phyloP scores from a whole-genome alignment of 2,113 vertebrate genomes.

The Hypanus sabinus region DNA sequence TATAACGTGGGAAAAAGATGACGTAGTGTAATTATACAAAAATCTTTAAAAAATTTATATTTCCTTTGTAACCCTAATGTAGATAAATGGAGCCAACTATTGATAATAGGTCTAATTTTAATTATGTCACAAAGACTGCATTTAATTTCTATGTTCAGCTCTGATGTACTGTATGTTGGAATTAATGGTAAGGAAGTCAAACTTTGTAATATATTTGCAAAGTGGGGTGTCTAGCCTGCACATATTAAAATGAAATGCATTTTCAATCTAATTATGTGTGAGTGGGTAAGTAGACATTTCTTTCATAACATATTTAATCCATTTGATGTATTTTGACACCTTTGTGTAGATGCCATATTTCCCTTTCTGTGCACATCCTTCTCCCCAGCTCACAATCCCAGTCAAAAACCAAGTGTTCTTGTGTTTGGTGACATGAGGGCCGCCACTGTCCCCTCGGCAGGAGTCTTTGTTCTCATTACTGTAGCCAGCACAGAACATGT shows the following conservation, averaged over 20 bases:
- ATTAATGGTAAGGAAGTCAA: not conserved
- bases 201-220: not conserved
- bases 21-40: not conserved
- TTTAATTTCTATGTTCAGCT: not conserved
- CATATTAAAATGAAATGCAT: not conserved
- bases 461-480: constrained; percentile 63
- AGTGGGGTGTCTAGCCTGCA: not conserved
- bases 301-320: constrained; percentile 59
- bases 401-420: constrained; percentile 72
- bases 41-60: not conserved
- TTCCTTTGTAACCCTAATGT: not conserved
- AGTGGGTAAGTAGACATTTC: constrained; percentile 24
- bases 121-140: not conserved
- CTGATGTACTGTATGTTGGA: not conserved
- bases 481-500: constrained; percentile 94
- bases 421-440: constrained; percentile 80
- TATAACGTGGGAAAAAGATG: not conserved
- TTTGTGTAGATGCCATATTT: constrained; percentile 90
- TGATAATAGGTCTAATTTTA: not conserved
- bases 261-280: not conserved
- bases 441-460: constrained; percentile 88
- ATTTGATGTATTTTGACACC: constrained; percentile 71
- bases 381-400: constrained; percentile 90
- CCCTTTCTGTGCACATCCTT: constrained; percentile 77
- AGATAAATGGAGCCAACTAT: not conserved